A percentile compares a stretch with the other conserved stretches of the same genome.
phyloP scores from a whole-genome alignment of 2,797 vertebrate genomes.

The Coilia nasus region DNA sequence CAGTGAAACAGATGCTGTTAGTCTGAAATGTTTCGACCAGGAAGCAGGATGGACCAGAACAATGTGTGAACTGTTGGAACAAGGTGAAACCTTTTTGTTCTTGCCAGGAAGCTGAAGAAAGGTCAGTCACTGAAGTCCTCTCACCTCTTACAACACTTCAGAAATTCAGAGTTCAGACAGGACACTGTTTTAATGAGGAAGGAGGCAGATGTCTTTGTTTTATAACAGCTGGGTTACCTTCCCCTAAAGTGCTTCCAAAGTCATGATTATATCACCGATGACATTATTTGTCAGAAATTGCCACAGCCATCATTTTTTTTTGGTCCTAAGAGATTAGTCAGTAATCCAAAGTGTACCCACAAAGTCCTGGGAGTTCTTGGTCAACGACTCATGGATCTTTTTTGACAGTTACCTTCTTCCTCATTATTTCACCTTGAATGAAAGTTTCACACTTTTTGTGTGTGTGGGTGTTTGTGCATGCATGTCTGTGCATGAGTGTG shows the following conservation, averaged over 20 bases:
- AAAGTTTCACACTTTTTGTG: not conserved
- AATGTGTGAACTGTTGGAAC: not conserved
- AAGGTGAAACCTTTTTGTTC: not conserved
- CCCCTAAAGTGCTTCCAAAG: constrained; percentile 6
- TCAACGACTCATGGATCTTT: not conserved
- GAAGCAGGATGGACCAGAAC: not conserved
- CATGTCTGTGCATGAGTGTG: not conserved
- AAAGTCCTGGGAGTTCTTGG: not conserved
- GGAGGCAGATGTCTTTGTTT: constrained; percentile 23
- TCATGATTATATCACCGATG: constrained; percentile 18
- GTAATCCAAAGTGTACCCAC: constrained; percentile 1
- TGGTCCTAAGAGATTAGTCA: not conserved
- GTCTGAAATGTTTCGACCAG: not conserved
- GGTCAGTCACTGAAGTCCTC: not conserved
- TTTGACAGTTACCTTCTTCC: not conserved
- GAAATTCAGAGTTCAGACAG: not conserved
- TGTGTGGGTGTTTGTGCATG: constrained; percentile 1
- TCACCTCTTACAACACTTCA: not conserved
- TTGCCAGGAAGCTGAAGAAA: not conserved
- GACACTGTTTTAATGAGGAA: not conserved
- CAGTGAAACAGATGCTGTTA: not conserved
- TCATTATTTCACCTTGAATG: not conserved
- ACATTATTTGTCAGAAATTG: constrained; percentile 6
- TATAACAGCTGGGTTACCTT: not conserved
- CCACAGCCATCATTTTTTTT: not conserved